Percentiles rank a stretch among this genome's conserved stretches.
These are phyloP conservation scores for Idris sp. DNA, from an alignment of 1,140 invertebrate genomes.

Conservation along the genomic window DNA sequence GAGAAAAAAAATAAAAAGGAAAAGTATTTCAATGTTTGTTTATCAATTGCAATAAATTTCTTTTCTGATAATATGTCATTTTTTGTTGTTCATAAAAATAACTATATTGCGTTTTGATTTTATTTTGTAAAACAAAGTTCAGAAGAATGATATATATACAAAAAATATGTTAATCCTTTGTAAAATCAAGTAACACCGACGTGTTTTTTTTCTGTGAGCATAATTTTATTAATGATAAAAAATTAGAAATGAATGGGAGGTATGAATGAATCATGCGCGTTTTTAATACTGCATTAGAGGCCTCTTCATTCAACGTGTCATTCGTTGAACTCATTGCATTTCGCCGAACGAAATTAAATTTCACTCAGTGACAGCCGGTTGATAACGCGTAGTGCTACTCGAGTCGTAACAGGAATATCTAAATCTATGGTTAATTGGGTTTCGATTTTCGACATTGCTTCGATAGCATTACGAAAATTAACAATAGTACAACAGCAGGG, in stretches of 20 bases:
- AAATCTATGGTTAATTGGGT: conserved; percentile 62
- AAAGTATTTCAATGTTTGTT: too few species aligned
- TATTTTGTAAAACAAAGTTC: too few species aligned
- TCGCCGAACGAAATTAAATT: conserved; percentile 63
- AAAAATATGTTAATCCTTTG: too few species aligned
- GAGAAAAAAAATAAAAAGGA: too few species aligned
- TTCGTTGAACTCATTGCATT: conserved; percentile 60
- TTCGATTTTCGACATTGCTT: conserved; percentile 62
- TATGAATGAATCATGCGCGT: conserved; percentile 44
- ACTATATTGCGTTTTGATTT: too few species aligned
- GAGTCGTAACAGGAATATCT: conserved; percentile 63
- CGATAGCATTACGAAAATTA: conserved; percentile 53
- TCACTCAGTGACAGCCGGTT: conserved; percentile 61
- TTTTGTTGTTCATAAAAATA: too few species aligned
- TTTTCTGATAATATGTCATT: too few species aligned
- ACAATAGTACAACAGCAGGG: conserved; percentile 41
- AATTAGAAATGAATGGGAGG: conserved; percentile 44
- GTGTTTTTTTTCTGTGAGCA: background rate
- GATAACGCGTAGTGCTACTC: conserved; percentile 60
- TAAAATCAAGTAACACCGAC: too few species aligned
- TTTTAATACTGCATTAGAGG: conserved; percentile 49
- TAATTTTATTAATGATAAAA: conserved; percentile 48
- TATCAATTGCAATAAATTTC: too few species aligned
- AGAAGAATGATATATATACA: too few species aligned
- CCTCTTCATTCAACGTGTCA: conserved; percentile 55